A percentile compares a stretch with the other conserved stretches of the same genome.
These are phyloP conservation scores for Pogoniulus pusillus DNA, from an alignment of 2,797 vertebrate genomes.

Conservation along the genomic window DNA sequence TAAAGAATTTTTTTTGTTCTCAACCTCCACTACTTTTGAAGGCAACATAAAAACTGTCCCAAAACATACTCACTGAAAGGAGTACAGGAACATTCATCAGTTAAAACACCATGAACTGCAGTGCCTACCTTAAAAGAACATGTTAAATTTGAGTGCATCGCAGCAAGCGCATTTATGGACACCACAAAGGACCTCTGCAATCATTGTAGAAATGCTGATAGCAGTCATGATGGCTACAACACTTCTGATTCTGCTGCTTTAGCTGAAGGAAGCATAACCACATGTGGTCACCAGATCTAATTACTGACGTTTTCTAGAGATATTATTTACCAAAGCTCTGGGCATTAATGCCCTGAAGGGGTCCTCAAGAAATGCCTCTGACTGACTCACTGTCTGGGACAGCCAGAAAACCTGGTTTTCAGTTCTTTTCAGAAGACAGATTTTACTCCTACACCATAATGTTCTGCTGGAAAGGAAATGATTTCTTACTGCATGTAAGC, in stretches of 20 bases:
- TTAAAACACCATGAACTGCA: neutral
- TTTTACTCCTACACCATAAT: neutral
- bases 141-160: fast-evolving
- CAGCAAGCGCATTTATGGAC: neutral
- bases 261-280: neutral
- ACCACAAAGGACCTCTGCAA: neutral
- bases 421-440: neutral
- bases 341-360: neutral
- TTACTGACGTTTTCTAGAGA: neutral
- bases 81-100: neutral
- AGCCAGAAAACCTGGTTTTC: neutral
- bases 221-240: neutral
- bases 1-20: neutral
- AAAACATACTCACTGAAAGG: neutral
- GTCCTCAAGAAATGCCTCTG: neutral
- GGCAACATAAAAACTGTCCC: neutral
- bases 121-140: neutral
- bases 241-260: neutral
- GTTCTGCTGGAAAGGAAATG: neutral
- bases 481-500: neutral
- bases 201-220: neutral
- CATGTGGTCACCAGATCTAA: neutral
- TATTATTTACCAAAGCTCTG: neutral
- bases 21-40: neutral
- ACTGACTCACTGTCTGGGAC: neutral